These are phyloP conservation scores for Polydrusus tereticollis DNA, from an alignment of 2,888 invertebrate genomes.

Conservation along the genomic window DNA sequence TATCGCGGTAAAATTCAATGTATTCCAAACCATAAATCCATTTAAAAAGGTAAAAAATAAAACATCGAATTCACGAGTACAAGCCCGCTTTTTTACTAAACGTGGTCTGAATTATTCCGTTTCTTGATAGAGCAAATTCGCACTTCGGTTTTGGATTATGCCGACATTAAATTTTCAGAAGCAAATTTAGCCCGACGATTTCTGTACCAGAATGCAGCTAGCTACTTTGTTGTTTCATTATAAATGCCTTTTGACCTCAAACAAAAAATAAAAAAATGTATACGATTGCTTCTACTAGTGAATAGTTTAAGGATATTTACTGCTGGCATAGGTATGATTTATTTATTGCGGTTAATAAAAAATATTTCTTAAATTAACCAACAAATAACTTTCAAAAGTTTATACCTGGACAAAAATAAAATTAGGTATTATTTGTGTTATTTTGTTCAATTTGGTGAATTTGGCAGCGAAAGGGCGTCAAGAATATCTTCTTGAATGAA, in stretches of 20 bases:
- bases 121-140: slow-evolving; percentile 42
- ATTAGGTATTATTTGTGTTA: no score
- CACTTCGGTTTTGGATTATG: slow-evolving; percentile 44
- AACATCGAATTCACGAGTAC: background rate
- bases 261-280: slow-evolving; percentile 30
- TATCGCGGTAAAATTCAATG: background rate
- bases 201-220: slow-evolving; percentile 22
- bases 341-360: no score
- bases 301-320: no score
- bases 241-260: slow-evolving; percentile 29
- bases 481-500: no score
- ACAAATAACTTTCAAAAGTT: no score
- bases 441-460: no score
- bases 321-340: background rate
- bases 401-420: no score
- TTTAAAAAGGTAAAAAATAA: slow-evolving; percentile 20
- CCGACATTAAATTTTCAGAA: slow-evolving; percentile 44
- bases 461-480: no score
- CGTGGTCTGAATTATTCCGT: slow-evolving; percentile 42
- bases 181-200: slow-evolving; percentile 31
- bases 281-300: no score
- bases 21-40: background rate
- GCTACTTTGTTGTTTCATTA: slow-evolving; percentile 35
- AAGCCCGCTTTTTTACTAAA: slow-evolving; percentile 22
- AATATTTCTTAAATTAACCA: no score